Percentiles rank a stretch among this genome's conserved stretches.
phyloP scores from a whole-genome alignment of 2,797 vertebrate genomes.

The Caiman crocodilus region DNA sequence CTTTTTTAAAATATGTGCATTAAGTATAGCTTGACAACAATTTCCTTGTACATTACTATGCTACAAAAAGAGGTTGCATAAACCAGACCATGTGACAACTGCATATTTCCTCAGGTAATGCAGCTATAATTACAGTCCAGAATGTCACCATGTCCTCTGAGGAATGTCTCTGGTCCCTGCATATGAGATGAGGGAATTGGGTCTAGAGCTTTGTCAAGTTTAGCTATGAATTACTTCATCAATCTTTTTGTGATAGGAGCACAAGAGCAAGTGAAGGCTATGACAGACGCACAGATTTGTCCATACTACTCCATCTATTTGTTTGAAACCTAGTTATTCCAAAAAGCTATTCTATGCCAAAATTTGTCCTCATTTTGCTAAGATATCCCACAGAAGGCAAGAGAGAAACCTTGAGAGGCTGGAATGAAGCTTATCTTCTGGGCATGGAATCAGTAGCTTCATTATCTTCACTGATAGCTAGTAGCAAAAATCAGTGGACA shows the following conservation, averaged over 20 bases:
- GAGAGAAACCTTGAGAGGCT: background rate
- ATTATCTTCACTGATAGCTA: background rate
- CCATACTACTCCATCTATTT: background rate
- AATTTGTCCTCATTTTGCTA: background rate
- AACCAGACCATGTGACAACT: background rate
- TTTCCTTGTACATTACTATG: background rate
- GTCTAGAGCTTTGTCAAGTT: background rate
- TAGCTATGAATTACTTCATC: background rate
- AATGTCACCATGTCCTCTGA: background rate
- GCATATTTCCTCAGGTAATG: background rate
- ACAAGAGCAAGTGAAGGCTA: background rate
- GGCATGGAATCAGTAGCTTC: rapidly evolving
- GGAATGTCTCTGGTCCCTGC: background rate
- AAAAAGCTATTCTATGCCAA: background rate
- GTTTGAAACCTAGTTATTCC: background rate
- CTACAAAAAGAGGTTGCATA: background rate
- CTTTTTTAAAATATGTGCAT: background rate
- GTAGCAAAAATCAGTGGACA: background rate
- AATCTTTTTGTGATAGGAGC: background rate
- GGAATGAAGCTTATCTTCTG: background rate
- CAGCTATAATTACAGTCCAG: rapidly evolving
- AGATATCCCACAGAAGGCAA: background rate
- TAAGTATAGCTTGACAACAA: background rate
- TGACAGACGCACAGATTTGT: background rate
- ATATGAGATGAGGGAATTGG: background rate